Conservation (phyloP, 2,797 vertebrate genomes). For the Otolemur crassicaudatus region DNA sequence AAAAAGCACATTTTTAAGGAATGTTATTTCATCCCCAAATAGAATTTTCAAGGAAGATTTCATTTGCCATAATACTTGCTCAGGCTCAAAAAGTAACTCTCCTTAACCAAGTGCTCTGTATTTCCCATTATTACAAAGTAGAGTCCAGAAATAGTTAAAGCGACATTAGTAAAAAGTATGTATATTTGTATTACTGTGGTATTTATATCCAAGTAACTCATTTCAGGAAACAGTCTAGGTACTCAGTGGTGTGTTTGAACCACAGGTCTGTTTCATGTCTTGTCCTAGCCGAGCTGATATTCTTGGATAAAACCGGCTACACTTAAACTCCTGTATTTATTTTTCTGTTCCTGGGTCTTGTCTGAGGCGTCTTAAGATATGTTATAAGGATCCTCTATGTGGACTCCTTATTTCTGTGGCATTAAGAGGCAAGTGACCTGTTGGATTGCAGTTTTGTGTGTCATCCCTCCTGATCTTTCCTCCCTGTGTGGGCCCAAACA, state of each 20-base stretch:
- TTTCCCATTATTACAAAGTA: neutral
- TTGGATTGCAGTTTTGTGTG: neutral
- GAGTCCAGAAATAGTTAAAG: conserved; percentile 12
- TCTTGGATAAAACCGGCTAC: conserved; percentile 27
- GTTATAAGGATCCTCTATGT: conserved; percentile 50
- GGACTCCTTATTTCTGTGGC: conserved; percentile 44
- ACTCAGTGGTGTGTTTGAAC: neutral
- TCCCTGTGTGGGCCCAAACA: neutral
- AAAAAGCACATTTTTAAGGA: neutral
- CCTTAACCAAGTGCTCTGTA: neutral
- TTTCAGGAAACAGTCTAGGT: conserved; percentile 46
- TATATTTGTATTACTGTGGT: conserved; percentile 37
- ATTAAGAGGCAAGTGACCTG: neutral
- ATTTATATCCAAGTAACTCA: conserved; percentile 56
- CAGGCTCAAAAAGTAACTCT: neutral
- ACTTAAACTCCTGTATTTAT: conserved; percentile 68
- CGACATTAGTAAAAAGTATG: conserved; percentile 19
- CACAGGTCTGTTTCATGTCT: conserved; percentile 58
- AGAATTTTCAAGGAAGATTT: neutral
- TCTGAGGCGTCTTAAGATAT: conserved; percentile 51
- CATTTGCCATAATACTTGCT: neutral
- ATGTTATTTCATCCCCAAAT: neutral
- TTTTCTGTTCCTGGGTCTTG: conserved; percentile 63
- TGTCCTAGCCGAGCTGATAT: conserved; percentile 48
- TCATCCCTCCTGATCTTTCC: neutral